Conservation (phyloP, 2,888 invertebrate genomes). For the Antitype chi region DNA sequence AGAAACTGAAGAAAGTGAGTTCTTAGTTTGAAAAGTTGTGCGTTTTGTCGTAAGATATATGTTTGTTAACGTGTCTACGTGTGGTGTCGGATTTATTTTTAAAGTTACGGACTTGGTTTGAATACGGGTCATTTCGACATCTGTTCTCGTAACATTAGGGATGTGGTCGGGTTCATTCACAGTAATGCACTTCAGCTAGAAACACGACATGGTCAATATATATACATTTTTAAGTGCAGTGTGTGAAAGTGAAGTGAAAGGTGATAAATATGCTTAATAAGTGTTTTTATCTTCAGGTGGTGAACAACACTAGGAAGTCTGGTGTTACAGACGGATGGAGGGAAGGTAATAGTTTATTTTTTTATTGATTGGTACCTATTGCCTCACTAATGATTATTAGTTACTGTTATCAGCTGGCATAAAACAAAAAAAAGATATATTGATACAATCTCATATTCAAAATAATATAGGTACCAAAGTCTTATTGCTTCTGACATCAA, state of each 20-base stretch:
- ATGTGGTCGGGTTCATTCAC: conserved; percentile 71
- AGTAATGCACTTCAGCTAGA: conserved; percentile 75
- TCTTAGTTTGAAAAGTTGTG: conserved; percentile 22
- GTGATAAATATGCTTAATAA: conserved; percentile 67
- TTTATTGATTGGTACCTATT: background rate
- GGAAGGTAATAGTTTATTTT: conserved; percentile 79
- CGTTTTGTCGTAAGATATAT: conserved; percentile 75
- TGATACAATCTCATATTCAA: background rate
- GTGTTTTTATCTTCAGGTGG: conserved; percentile 87
- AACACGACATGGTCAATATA: conserved; percentile 81
- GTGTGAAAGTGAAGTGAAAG: conserved; percentile 74
- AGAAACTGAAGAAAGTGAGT: conserved; percentile 61
- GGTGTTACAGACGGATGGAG: conserved; percentile 89
- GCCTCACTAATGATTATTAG: no score
- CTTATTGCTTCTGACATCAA: background rate
- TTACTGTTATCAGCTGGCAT: background rate
- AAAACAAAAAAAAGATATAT: background rate
- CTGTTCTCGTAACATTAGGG: conserved; percentile 78
- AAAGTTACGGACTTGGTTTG: conserved; percentile 76
- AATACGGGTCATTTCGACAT: conserved; percentile 84
- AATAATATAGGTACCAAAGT: no score
- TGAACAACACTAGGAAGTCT: conserved; percentile 93
- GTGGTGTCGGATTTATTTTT: conserved; percentile 78
- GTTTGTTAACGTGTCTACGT: conserved; percentile 66
- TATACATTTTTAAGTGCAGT: conserved; percentile 52